These are phyloP conservation scores for Centropus unirufus DNA, from an alignment of 2,113 vertebrate genomes.

Conservation along the genomic window DNA sequence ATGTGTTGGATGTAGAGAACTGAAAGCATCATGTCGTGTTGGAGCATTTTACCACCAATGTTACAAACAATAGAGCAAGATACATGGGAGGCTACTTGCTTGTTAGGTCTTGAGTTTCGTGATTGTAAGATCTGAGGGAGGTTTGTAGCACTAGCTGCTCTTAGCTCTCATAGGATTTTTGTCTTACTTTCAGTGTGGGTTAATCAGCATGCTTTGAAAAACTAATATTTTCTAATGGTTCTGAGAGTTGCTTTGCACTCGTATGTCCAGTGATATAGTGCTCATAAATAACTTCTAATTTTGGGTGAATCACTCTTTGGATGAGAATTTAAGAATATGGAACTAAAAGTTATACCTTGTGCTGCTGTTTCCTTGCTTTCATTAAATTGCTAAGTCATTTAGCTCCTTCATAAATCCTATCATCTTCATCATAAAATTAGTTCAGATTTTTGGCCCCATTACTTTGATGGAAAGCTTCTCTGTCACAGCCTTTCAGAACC, in stretches of 20 bases:
- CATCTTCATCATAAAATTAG: background rate
- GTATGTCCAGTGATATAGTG: background rate
- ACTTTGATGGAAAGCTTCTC: background rate
- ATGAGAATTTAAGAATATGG: background rate
- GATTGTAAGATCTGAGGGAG: background rate
- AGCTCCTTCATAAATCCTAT: background rate
- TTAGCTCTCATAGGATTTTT: background rate
- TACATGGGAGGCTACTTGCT: background rate
- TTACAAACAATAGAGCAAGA: background rate
- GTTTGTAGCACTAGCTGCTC: background rate
- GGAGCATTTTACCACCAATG: background rate
- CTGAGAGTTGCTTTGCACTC: background rate
- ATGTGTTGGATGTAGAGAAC: background rate
- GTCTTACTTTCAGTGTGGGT: background rate
- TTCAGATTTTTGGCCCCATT: background rate
- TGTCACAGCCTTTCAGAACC: background rate
- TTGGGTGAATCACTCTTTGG: background rate
- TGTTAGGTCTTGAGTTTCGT: background rate
- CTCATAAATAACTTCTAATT: background rate
- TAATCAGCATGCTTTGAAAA: background rate
- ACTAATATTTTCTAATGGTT: background rate
- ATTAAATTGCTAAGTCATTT: background rate
- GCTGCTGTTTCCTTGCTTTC: background rate
- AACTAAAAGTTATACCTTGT: background rate
- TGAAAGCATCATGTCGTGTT: background rate